phyloP scores from a whole-genome alignment of 2,888 invertebrate species.

The Anthophora plumipes region DNA sequence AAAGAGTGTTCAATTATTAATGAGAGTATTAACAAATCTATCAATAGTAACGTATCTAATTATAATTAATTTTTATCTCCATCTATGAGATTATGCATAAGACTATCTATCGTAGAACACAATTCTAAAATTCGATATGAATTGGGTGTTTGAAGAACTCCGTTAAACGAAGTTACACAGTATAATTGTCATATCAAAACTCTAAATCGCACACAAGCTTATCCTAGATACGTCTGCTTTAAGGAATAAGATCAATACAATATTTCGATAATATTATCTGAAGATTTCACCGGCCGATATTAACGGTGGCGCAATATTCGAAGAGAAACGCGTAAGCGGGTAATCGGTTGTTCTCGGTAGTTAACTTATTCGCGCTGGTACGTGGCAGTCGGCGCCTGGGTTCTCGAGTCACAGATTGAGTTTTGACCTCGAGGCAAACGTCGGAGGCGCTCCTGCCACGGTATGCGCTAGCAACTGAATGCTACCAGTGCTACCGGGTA shows the following conservation, averaged over 20 bases:
- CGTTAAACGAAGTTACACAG: too few species aligned
- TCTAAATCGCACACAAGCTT: background rate
- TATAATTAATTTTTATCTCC: too few species aligned
- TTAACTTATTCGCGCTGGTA: constrained; percentile 58
- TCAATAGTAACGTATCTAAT: too few species aligned
- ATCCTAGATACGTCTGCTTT: constrained; percentile 2
- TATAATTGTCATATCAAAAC: background rate
- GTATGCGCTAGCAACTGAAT: constrained; percentile 37
- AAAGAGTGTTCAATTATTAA: too few species aligned
- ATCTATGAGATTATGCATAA: too few species aligned
- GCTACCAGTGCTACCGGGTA: constrained; percentile 66
- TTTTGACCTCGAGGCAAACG: constrained; percentile 68
- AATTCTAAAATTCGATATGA: background rate
- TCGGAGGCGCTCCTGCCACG: constrained; percentile 36
- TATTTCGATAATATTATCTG: constrained; percentile 24
- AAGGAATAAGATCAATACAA: background rate
- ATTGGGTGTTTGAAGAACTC: background rate
- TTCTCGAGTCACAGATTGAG: constrained; percentile 53
- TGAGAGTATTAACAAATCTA: too few species aligned
- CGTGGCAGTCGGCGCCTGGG: constrained; percentile 51
- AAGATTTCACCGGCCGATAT: constrained; percentile 6
- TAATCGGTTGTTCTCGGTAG: constrained; percentile 39
- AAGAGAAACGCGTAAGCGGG: constrained; percentile 2
- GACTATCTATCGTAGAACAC: too few species aligned
- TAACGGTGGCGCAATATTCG: constrained; percentile 2